A percentile compares a stretch with the other conserved stretches of the same genome.
These are phyloP conservation scores for Myiagra hebetior DNA, from an alignment of 2,113 vertebrate species.

Conservation along the genomic window DNA sequence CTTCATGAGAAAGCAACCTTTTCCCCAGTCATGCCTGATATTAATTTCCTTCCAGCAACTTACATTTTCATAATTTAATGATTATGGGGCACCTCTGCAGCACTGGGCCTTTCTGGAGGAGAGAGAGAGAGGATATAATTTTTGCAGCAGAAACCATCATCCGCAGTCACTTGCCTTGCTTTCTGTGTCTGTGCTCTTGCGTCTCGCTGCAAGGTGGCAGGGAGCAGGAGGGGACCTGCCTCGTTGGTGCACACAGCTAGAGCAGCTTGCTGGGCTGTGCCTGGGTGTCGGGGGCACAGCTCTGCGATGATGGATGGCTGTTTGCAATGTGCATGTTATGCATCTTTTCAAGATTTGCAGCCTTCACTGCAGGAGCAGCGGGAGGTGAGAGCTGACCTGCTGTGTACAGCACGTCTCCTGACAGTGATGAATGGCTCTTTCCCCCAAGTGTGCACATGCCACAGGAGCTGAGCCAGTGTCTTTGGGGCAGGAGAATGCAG, in stretches of 20 bases:
- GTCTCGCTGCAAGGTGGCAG: rapidly evolving
- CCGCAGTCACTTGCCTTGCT: background rate
- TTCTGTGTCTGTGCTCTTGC: background rate
- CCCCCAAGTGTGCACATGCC: background rate
- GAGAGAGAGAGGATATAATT: background rate
- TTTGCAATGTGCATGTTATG: conserved; percentile 68
- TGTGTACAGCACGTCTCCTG: conserved; percentile 61
- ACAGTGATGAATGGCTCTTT: conserved; percentile 65
- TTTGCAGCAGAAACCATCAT: background rate
- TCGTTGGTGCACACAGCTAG: background rate
- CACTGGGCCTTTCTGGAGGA: background rate
- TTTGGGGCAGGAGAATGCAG: background rate
- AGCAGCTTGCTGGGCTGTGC: background rate
- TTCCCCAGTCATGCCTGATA: conserved; percentile 58
- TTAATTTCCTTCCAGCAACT: conserved; percentile 71
- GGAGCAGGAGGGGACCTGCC: rapidly evolving
- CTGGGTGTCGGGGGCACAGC: background rate
- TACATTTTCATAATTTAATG: conserved; percentile 70
- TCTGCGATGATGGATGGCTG: conserved; percentile 66
- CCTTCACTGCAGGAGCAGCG: conserved; percentile 54
- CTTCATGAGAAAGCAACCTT: conserved; percentile 69
- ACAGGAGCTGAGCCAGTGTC: conserved; percentile 27
- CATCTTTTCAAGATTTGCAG: conserved; percentile 68
- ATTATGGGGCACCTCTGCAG: conserved; percentile 47
- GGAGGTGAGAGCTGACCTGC: conserved; percentile 63